Conservation (phyloP, 2,888 invertebrate genomes). For the Fabriciana adippe region DNA sequence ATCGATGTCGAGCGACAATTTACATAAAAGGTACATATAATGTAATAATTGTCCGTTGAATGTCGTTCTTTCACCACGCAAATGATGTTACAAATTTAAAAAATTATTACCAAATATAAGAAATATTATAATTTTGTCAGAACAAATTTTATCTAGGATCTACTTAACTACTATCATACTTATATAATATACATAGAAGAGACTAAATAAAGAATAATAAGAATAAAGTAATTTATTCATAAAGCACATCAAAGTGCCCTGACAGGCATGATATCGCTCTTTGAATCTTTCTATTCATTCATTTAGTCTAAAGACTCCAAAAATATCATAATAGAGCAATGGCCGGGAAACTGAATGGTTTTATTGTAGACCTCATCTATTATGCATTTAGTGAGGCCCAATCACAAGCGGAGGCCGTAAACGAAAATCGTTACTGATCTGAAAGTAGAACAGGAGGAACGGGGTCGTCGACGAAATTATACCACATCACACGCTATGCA, state of each 20-base stretch:
- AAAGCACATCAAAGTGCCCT: conserved; percentile 1
- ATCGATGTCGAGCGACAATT: too few relatives aligned
- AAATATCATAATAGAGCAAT: conserved; percentile 69
- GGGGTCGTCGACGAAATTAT: conserved; percentile 44
- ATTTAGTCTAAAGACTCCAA: conserved; percentile 48
- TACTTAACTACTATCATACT: background rate
- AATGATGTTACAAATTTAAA: too few relatives aligned
- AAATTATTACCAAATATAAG: too few relatives aligned
- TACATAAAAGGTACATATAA: too few relatives aligned
- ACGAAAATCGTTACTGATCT: conserved; percentile 71
- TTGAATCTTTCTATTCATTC: conserved; percentile 27
- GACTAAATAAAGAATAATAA: conserved; percentile 23
- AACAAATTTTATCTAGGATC: too few relatives aligned
- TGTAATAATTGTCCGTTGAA: too few relatives aligned
- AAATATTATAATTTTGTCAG: too few relatives aligned
- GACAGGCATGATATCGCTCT: conserved; percentile 26
- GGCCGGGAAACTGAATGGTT: conserved; percentile 63
- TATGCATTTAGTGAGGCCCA: conserved; percentile 68
- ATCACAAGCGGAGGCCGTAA: conserved; percentile 59
- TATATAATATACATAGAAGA: conserved; percentile 38
- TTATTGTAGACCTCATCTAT: conserved; percentile 76
- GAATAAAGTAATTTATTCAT: conserved; percentile 1
- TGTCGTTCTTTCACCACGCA: too few relatives aligned
- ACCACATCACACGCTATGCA: conserved; percentile 37
- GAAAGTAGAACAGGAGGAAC: conserved; percentile 49